These are phyloP conservation scores for Andricus quercusramuli DNA, from an alignment of 2,888 invertebrate genomes.

Conservation along the genomic window DNA sequence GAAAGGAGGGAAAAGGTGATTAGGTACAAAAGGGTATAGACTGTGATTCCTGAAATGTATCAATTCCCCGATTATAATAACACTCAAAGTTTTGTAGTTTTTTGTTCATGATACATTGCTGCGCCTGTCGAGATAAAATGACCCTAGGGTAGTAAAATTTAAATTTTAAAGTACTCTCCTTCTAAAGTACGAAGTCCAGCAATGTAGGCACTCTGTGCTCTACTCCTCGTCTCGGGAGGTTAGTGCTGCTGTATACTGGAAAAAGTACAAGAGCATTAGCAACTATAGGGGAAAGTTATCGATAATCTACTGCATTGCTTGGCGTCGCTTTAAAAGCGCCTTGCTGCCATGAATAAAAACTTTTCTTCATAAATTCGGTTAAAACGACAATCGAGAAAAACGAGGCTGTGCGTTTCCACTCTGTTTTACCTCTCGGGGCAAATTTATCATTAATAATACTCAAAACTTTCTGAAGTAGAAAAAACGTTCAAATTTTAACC, in stretches of 20 bases:
- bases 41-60: too few relatives aligned
- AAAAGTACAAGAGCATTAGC: conserved; percentile 6
- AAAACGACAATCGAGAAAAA: not conserved
- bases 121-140: not conserved
- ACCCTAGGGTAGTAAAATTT: not conserved
- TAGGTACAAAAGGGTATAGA: too few relatives aligned
- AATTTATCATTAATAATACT: not conserved
- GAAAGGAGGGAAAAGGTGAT: too few relatives aligned
- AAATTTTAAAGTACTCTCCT: conserved; percentile 1
- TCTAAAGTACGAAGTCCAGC: not conserved
- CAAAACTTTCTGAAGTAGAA: not conserved
- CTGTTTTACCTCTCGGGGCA: not conserved
- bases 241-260: conserved; percentile 1
- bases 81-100: not conserved
- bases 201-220: not conserved
- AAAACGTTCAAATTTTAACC: not conserved
- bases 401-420: not conserved
- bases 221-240: not conserved
- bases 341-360: not conserved
- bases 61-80: not conserved
- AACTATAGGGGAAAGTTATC: not conserved
- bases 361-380: conserved; percentile 2
- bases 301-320: conserved; percentile 3
- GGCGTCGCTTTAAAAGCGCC: not conserved
- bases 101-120: not conserved